Percentiles rank a stretch among this genome's conserved stretches.
These are phyloP conservation scores for Stenichneumon culpator DNA, from an alignment of 2,888 invertebrate species.

Conservation along the genomic window DNA sequence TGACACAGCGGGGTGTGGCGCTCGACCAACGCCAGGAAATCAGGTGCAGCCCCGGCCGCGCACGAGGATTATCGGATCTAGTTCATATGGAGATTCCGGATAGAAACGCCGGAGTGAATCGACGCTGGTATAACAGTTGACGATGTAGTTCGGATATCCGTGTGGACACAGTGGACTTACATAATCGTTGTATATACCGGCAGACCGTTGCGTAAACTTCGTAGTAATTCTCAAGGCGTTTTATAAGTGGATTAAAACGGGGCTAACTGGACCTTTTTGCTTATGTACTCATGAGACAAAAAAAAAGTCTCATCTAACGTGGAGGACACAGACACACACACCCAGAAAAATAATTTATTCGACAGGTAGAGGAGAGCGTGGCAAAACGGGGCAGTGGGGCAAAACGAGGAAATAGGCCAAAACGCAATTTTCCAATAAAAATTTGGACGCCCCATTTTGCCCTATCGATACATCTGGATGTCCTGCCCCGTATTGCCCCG, in stretches of 20 bases:
- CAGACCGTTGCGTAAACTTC: neutral
- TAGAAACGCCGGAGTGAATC: constrained; percentile 3
- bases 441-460: no score
- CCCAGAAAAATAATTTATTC: no score
- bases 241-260: neutral
- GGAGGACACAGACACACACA: no score
- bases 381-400: no score
- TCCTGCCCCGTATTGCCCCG: no score
- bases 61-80: constrained; percentile 36
- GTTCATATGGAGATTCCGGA: constrained; percentile 32
- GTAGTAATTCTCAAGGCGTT: neutral
- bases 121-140: constrained; percentile 10
- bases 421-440: no score
- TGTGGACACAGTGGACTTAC: neutral
- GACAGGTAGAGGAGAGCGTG: no score
- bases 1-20: neutral
- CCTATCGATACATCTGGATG: no score
- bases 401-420: no score
- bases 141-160: neutral
- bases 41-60: neutral
- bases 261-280: neutral
- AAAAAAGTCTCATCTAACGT: no score
- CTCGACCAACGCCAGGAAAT: neutral
- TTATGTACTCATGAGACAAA: neutral
- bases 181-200: neutral